phyloP scores from a whole-genome alignment of 2,888 invertebrate species.

The Branchipolynoe longqiensis region DNA sequence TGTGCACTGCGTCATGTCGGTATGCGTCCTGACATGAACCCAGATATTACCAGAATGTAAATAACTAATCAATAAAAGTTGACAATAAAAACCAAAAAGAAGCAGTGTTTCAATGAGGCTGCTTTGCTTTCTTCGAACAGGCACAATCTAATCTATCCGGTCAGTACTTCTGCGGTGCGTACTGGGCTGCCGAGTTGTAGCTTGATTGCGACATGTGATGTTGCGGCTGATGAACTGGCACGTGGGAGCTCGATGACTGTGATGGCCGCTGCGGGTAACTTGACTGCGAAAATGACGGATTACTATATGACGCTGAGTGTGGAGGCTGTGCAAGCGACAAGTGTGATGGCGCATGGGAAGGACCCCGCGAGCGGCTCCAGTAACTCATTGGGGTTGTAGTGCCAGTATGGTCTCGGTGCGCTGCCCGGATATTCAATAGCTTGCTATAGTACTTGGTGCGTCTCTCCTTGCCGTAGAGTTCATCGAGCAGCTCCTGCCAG shows the following conservation, averaged over 20 bases:
- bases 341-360: conserved; percentile 61
- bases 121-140: too few species aligned
- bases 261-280: conserved; percentile 5
- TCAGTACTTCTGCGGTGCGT: conserved; percentile 31
- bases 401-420: conserved; percentile 61
- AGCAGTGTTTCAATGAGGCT: too few species aligned
- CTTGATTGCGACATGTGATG: conserved; percentile 16
- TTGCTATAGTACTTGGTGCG: conserved; percentile 65
- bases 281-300: conserved; percentile 21
- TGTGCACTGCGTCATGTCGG: too few species aligned
- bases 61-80: too few species aligned
- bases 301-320: conserved; percentile 2
- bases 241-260: neutral
- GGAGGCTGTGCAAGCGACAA: conserved; percentile 26
- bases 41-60: too few species aligned
- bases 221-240: neutral
- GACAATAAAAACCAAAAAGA: too few species aligned
- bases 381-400: conserved; percentile 63
- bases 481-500: conserved; percentile 67
- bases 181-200: neutral
- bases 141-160: too few species aligned
- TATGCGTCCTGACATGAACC: too few species aligned
- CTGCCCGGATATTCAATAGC: conserved; percentile 66
- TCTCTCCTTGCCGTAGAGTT: conserved; percentile 67
- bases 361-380: conserved; percentile 58